Evolutionary conservation across 2,888 invertebrate genomes (phyloP).

Genomic region (Eucera pruinosa): DNA sequence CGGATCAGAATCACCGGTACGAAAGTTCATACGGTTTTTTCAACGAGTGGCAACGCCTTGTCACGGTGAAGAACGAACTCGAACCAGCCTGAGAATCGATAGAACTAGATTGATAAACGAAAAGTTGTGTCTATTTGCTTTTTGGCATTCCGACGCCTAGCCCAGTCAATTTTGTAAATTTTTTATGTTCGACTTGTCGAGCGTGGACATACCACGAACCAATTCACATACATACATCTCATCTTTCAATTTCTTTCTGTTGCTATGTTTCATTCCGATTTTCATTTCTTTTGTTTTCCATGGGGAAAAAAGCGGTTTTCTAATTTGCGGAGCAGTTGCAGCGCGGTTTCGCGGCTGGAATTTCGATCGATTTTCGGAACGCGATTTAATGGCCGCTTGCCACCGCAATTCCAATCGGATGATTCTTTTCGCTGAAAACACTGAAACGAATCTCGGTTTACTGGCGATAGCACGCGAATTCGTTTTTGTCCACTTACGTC

Average conservation of each 20-base stretch:
- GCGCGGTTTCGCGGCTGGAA: conserved; percentile 33
- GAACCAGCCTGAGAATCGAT: conserved; percentile 32
- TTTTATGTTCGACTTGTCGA: conserved; percentile 36
- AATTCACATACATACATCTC: conserved; percentile 11
- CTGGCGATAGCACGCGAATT: background rate
- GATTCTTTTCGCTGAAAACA: conserved; percentile 29
- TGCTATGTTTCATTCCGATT: conserved; percentile 1
- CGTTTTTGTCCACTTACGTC: conserved; percentile 6
- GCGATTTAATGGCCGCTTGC: conserved; percentile 34
- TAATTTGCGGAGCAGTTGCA: conserved; percentile 45
- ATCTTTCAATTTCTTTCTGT: background rate
- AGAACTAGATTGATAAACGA: conserved; percentile 9
- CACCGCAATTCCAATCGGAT: conserved; percentile 36
- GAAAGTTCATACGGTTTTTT: conserved; percentile 15
- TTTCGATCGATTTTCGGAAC: conserved; percentile 43
- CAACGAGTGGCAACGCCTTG: conserved; percentile 6
- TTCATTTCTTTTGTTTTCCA: background rate
- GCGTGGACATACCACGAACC: conserved; percentile 49
- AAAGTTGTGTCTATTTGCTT: conserved; percentile 19
- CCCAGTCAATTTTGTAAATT: conserved; percentile 57
- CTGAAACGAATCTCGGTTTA: conserved; percentile 32
- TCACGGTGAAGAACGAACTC: background rate
- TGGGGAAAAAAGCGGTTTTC: conserved; percentile 44
- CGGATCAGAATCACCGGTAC: background rate
- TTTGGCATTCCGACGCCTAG: conserved; percentile 31